Evolutionary conservation across 2,888 invertebrate genomes (phyloP).

Genomic region (Heteropelma amictum): DNA sequence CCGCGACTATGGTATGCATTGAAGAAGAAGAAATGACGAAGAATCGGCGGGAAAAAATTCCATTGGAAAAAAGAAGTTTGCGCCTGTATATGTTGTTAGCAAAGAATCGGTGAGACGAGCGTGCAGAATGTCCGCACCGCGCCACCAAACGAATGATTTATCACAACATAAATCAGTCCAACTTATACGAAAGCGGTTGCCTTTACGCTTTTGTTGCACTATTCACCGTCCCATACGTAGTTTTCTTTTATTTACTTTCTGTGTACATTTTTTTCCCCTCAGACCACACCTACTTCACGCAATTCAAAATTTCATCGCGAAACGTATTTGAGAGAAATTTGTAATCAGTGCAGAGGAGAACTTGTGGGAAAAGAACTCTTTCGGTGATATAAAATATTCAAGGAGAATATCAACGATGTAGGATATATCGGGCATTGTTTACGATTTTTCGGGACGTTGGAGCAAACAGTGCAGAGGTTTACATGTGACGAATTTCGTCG

Average conservation of each 20-base stretch:
- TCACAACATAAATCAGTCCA: conserved; percentile 62
- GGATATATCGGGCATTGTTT: conserved; percentile 21
- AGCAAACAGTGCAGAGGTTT: conserved; percentile 44
- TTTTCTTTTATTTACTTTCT: not conserved
- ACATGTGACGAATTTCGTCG: not conserved
- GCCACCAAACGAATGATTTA: conserved; percentile 61
- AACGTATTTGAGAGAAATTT: not conserved
- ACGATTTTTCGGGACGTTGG: conserved; percentile 42
- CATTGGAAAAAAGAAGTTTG: conserved; percentile 22
- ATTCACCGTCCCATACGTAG: not conserved
- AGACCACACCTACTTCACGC: conserved; percentile 35
- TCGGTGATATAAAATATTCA: conserved; percentile 2
- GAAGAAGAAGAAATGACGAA: not conserved
- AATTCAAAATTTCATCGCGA: conserved; percentile 12
- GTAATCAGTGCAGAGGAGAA: conserved; percentile 7
- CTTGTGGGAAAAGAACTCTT: conserved; percentile 11
- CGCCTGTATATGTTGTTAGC: conserved; percentile 46
- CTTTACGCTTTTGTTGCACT: conserved; percentile 19
- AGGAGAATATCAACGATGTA: conserved; percentile 34
- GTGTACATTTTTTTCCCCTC: not conserved
- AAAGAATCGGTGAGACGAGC: conserved; percentile 48
- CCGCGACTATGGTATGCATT: not conserved
- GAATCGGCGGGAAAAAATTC: conserved; percentile 10
- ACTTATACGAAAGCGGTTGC: conserved; percentile 54
- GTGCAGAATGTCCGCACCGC: conserved; percentile 56